phyloP scores from a whole-genome alignment of 2,888 invertebrate genomes.

The Melinaea menophilus region DNA sequence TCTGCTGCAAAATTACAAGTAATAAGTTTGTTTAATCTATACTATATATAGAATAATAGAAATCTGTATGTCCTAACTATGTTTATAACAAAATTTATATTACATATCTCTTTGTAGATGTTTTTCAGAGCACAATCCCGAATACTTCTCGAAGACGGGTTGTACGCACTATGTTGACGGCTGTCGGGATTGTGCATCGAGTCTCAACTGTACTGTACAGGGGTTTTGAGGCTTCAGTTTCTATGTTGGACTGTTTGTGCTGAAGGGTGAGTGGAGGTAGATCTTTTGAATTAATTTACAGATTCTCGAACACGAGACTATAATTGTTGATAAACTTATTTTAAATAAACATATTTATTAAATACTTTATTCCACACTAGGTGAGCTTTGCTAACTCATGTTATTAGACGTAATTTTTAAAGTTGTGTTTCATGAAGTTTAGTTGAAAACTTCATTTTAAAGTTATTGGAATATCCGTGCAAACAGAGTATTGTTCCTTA shows the following conservation, averaged over 20 bases:
- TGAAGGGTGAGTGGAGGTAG: constrained; percentile 53
- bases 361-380: no score
- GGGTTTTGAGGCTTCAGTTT: constrained; percentile 86
- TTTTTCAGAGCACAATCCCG: constrained; percentile 85
- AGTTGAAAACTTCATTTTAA: no score
- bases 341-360: no score
- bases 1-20: constrained; percentile 81
- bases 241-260: constrained; percentile 90
- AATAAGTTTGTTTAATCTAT: constrained; percentile 30
- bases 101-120: constrained; percentile 71
- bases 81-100: not conserved
- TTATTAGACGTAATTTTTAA: no score
- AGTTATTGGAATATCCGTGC: no score
- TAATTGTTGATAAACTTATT: no score
- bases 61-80: not conserved
- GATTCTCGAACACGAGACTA: no score
- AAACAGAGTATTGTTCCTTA: not conserved
- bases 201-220: constrained; percentile 89
- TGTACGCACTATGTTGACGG: constrained; percentile 90
- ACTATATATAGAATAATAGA: not conserved
- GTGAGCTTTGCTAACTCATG: no score
- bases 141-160: constrained; percentile 85
- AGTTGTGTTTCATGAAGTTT: no score
- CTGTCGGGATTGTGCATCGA: constrained; percentile 86
- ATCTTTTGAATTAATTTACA: no score